Evolutionary conservation across 2,113 vertebrate genomes (phyloP), one percentile per base, ranked within the genome.

Genomic region (Pterocles orientalis): DNA sequence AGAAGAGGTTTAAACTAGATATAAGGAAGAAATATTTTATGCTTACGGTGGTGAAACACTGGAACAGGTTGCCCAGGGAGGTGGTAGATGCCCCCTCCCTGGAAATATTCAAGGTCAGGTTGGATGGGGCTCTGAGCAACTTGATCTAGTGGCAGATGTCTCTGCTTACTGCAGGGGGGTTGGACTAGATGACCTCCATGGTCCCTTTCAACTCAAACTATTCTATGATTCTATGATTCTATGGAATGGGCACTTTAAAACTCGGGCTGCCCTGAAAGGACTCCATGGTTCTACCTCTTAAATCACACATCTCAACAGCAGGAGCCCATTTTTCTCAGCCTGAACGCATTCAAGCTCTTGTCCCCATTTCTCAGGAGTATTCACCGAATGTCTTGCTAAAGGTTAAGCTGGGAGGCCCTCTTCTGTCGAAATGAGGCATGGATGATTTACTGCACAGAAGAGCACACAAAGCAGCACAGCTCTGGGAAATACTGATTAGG

Each of bases 351-450:
- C 29, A 72, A 53, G 6, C 9, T 66, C 19, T 66, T 45, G 15
- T 7, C 26, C 33, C 12, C 12, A 43, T 20, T 70, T 70, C 71
- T 47, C 68, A 65, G 56, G 19, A 86, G 24, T 1, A 0, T 14
- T 54, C 41, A 57, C 25, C 48, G 57, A 45, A 50, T 4, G 15
- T 16, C 41, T 73, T 1, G 0, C 29, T 48, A 56, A 87, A 91
- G 81, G 83, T 91, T 78, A 95, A 79, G 7, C 45, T 79, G 86
- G 80, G 77, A 96, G 94, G 94, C 89, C 94, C 95, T 84, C 95
- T 97, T 84, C 94, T 84, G 95, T 91, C 3, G 0, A 56, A 84
- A 68, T 1, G 43, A 58, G 88, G 83, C 43, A 88, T 12, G 28
- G 39, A 26, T 84, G 51, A 94, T 84, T 64, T 84, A 91, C 56